Conservation (phyloP, 2,888 invertebrate species). For the Trichogramma evanescens region DNA sequence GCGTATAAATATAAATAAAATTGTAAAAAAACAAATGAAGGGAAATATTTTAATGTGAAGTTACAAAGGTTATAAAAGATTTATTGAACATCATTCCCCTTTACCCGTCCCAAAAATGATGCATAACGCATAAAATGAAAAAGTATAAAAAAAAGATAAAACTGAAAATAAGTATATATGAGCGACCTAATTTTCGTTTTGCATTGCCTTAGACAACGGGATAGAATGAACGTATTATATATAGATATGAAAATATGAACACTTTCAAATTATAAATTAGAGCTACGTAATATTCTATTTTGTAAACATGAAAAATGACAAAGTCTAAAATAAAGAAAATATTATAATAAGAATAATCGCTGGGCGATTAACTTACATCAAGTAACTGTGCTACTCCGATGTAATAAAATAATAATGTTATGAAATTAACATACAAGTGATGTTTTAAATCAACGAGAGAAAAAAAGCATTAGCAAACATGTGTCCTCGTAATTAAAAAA, state of each 20-base stretch:
- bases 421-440: not conserved
- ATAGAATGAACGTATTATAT: not conserved
- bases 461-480: not conserved
- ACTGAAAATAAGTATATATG: conserved; percentile 7
- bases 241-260: conserved; percentile 3
- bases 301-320: conserved; percentile 21
- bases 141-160: conserved; percentile 8
- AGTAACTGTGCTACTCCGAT: too few species aligned
- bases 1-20: too few species aligned
- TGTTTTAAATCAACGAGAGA: not conserved
- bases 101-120: too few species aligned
- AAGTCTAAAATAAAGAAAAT: too few species aligned
- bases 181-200: conserved; percentile 20
- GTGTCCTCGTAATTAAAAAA: conserved; percentile 12
- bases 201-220: conserved; percentile 17
- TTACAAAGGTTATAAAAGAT: too few species aligned
- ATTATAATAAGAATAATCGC: too few species aligned
- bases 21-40: too few species aligned
- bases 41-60: too few species aligned
- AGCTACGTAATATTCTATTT: conserved; percentile 19
- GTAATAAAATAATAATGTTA: too few species aligned
- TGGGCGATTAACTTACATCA: too few species aligned
- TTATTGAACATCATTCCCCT: too few species aligned
- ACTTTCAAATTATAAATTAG: conserved; percentile 1
- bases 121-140: conserved; percentile 3